These are phyloP conservation scores for Brassicogethes aeneus DNA, from an alignment of 2,888 invertebrate species.

Conservation along the genomic window DNA sequence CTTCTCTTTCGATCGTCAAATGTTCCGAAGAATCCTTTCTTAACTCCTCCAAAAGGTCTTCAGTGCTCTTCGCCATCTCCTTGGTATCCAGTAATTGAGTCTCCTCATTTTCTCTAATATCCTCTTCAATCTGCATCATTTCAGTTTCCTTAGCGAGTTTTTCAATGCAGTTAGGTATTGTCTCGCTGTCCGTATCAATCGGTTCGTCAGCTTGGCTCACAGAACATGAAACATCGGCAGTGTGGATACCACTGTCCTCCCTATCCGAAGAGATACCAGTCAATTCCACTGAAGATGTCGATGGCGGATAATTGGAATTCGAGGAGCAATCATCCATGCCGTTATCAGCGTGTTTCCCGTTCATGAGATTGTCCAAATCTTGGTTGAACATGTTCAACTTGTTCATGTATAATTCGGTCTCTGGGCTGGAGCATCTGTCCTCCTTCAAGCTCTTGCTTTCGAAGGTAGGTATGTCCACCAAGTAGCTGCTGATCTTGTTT, in stretches of 20 bases:
- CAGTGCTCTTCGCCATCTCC: background rate
- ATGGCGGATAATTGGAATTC: slow-evolving; percentile 43
- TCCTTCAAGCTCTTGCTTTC: slow-evolving; percentile 18
- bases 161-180: slow-evolving; percentile 32
- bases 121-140: slow-evolving; percentile 6
- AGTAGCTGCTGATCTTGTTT: slow-evolving; percentile 28
- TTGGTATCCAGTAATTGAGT: background rate
- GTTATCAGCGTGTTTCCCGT: slow-evolving; percentile 30
- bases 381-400: slow-evolving; percentile 35
- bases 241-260: slow-evolving; percentile 73
- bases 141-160: slow-evolving; percentile 21
- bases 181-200: slow-evolving; percentile 43
- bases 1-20: no score
- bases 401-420: slow-evolving; percentile 44
- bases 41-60: background rate
- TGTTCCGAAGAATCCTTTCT: background rate
- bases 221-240: slow-evolving; percentile 68
- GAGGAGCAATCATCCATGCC: slow-evolving; percentile 45
- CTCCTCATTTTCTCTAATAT: background rate
- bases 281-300: slow-evolving; percentile 50
- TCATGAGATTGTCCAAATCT: slow-evolving; percentile 39
- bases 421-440: slow-evolving; percentile 45
- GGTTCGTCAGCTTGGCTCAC: slow-evolving; percentile 66
- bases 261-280: slow-evolving; percentile 52
- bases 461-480: slow-evolving; percentile 20